A percentile compares a stretch with the other conserved stretches of the same genome.
Conservation (phyloP, 2,113 vertebrate genomes). For the Apus apus region DNA sequence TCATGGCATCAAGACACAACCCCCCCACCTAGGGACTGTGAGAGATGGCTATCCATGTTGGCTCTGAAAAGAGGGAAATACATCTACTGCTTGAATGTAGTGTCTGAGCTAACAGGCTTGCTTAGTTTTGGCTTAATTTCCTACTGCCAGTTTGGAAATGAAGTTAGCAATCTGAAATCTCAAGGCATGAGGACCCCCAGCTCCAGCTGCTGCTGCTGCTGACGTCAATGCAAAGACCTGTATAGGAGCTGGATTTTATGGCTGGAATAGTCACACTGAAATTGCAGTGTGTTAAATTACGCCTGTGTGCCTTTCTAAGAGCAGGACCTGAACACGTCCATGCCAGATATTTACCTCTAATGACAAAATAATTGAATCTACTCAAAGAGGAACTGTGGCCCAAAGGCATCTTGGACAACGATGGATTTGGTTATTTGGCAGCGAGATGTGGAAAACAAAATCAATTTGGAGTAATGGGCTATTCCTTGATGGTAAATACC, state of each 20-base stretch:
- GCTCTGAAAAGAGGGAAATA: neutral
- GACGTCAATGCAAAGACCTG: constrained; percentile 59
- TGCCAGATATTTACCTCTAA: constrained; percentile 26
- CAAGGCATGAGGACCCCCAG: neutral
- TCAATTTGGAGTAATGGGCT: neutral
- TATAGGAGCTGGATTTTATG: constrained; percentile 39
- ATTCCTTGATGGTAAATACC: neutral
- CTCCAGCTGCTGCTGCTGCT: constrained; percentile 48
- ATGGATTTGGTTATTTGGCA: neutral
- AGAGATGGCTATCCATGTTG: neutral
- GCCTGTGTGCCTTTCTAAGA: neutral
- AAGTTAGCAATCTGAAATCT: neutral
- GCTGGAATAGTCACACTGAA: constrained; percentile 33
- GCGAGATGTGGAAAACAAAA: neutral
- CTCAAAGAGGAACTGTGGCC: neutral
- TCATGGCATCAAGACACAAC: neutral
- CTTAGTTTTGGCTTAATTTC: neutral
- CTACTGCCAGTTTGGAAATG: neutral
- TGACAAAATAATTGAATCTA: constrained; percentile 13
- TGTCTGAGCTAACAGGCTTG: neutral
- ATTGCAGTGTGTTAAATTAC: constrained; percentile 51
- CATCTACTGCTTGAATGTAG: neutral
- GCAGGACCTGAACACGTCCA: neutral
- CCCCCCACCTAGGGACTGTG: neutral
- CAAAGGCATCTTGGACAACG: neutral